Conservation (phyloP, 2,797 vertebrate species). For the Rhinoraja longicauda region DNA sequence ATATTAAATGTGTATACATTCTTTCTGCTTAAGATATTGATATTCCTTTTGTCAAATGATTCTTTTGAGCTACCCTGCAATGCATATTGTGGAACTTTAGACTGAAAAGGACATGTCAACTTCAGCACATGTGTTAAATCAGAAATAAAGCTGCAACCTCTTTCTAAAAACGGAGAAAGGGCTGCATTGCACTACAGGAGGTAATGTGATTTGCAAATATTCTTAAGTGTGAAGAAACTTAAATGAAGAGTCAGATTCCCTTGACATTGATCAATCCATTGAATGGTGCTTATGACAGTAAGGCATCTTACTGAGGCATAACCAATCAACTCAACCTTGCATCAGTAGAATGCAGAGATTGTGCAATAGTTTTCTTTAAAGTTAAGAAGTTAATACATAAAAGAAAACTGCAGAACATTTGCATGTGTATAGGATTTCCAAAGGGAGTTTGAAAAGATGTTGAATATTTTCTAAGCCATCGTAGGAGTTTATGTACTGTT, state of each 20-base stretch:
- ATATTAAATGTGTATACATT: not conserved
- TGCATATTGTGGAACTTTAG: not conserved
- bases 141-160: slow-evolving; percentile 52
- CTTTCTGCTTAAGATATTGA: not conserved
- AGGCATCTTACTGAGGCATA: slow-evolving; percentile 21
- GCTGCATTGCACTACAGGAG: slow-evolving; percentile 44
- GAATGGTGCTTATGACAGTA: slow-evolving; percentile 43
- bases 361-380: not conserved
- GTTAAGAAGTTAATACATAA: slow-evolving; percentile 36
- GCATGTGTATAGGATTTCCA: slow-evolving; percentile 1
- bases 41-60: not conserved
- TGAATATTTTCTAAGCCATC: not conserved
- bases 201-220: slow-evolving; percentile 49
- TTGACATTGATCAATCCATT: slow-evolving; percentile 40
- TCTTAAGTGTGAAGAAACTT: slow-evolving; percentile 43
- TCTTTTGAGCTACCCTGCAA: not conserved
- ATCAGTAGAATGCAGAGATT: slow-evolving; percentile 32
- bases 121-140: slow-evolving; percentile 39
- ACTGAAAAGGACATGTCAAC: not conserved
- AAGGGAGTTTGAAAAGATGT: slow-evolving; percentile 32
- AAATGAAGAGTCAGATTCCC: slow-evolving; percentile 45
- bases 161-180: slow-evolving; percentile 44
- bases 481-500: slow-evolving; percentile 8
- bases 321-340: slow-evolving; percentile 39
- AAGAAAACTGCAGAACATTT: not conserved